Evolutionary conservation across 2,888 invertebrate genomes (phyloP).

Genomic region (Drosophila nr. medialis): DNA sequence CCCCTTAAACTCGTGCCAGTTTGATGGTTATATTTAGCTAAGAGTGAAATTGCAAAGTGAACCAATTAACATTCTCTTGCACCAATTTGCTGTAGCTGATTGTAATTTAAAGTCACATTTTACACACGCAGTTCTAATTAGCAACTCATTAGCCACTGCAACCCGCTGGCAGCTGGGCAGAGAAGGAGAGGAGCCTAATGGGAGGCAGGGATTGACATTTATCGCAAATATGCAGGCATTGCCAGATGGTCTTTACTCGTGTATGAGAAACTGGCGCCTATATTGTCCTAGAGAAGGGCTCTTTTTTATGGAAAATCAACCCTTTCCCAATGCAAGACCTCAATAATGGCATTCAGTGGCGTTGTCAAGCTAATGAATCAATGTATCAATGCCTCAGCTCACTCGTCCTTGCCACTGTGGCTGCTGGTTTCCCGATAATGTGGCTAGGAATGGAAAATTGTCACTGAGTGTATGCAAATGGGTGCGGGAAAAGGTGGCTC

Average conservation of each 20-base stretch:
- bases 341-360: slow-evolving; percentile 61
- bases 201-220: slow-evolving; percentile 59
- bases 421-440: slow-evolving; percentile 51
- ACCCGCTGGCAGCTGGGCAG: not conserved
- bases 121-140: slow-evolving; percentile 62
- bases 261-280: slow-evolving; percentile 24
- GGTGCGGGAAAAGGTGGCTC: not conserved
- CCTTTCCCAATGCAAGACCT: slow-evolving; percentile 15
- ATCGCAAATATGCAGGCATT: slow-evolving; percentile 64
- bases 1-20: not conserved
- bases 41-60: not conserved
- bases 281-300: slow-evolving; percentile 50
- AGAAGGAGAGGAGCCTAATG: slow-evolving; percentile 6
- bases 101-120: slow-evolving; percentile 43
- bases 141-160: slow-evolving; percentile 69
- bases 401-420: not conserved
- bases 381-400: slow-evolving; percentile 43
- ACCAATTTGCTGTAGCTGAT: slow-evolving; percentile 23
- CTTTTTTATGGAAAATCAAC: not conserved
- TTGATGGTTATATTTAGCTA: not conserved
- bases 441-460: slow-evolving; percentile 51
- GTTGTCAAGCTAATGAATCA: slow-evolving; percentile 66
- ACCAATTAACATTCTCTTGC: slow-evolving; percentile 17
- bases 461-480: slow-evolving; percentile 60
- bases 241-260: not conserved